These are phyloP conservation scores for Siniperca knerii DNA, from an alignment of 2,113 vertebrate species.

Conservation along the genomic window DNA sequence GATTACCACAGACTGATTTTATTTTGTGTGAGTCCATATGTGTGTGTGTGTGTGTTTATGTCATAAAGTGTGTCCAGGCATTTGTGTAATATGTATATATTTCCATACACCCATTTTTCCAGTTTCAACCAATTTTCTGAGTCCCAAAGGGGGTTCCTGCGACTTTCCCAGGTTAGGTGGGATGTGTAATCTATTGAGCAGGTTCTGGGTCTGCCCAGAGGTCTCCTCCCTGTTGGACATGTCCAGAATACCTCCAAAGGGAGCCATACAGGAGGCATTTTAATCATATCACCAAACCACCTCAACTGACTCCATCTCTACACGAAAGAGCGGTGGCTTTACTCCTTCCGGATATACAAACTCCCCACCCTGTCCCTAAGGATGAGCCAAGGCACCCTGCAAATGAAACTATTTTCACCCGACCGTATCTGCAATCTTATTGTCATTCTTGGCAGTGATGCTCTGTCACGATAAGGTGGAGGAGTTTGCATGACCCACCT, in stretches of 20 bases:
- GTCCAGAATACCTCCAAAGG: slow-evolving; percentile 11
- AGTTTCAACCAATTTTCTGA: background rate
- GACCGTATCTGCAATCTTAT: slow-evolving; percentile 19
- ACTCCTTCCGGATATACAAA: slow-evolving; percentile 52
- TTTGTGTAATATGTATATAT: slow-evolving; percentile 5
- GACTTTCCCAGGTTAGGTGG: background rate
- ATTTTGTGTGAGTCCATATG: slow-evolving; percentile 1
- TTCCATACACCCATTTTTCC: background rate
- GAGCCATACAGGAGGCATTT: slow-evolving; percentile 63
- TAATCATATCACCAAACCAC: slow-evolving; percentile 47
- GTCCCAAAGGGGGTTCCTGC: background rate
- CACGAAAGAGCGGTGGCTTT: slow-evolving; percentile 23
- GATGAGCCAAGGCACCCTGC: slow-evolving; percentile 47
- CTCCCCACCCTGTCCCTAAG: slow-evolving; percentile 72
- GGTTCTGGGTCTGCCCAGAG: background rate
- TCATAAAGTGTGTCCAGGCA: background rate
- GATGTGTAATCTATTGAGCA: background rate
- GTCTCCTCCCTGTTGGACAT: slow-evolving; percentile 9
- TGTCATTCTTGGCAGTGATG: slow-evolving; percentile 30
- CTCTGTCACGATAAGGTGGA: slow-evolving; percentile 12
- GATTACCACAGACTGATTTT: slow-evolving; percentile 23
- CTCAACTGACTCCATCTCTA: slow-evolving; percentile 40
- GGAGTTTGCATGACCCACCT: slow-evolving; percentile 12
- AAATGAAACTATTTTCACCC: slow-evolving; percentile 18
- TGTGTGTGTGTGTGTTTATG: background rate